phyloP scores from a whole-genome alignment of 2,113 vertebrate genomes.

The Gobiocypris rarus region DNA sequence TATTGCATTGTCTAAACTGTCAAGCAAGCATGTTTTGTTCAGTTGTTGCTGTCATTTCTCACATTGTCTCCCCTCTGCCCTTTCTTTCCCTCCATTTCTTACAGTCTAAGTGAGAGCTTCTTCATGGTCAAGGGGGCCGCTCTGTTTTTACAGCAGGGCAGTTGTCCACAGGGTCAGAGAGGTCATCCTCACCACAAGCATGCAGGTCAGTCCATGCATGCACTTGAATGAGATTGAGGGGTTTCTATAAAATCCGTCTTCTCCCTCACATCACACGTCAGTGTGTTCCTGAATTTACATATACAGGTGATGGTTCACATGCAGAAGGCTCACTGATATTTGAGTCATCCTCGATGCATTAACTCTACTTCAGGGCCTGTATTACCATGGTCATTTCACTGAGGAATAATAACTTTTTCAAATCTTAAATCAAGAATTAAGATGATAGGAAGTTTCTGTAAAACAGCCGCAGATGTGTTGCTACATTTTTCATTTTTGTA shows the following conservation, averaged over 20 bases:
- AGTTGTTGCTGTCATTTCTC: background rate
- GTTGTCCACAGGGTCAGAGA: conserved; percentile 82
- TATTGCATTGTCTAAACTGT: background rate
- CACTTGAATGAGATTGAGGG: background rate
- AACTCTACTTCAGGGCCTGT: background rate
- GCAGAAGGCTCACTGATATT: background rate
- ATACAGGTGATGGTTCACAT: background rate
- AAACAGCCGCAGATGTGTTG: no score
- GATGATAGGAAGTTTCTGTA: no score
- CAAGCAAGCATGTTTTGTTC: background rate
- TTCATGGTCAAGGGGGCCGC: conserved; percentile 99
- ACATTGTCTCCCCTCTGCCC: background rate
- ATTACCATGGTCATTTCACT: no score
- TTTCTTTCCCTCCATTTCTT: conserved; percentile 49
- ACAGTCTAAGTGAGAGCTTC: conserved; percentile 96
- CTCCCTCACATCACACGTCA: background rate
- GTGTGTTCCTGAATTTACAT: background rate
- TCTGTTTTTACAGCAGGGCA: conserved; percentile 93
- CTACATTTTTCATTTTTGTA: background rate
- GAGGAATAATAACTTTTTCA: no score
- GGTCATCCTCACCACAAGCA: conserved; percentile 89
- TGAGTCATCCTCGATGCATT: background rate
- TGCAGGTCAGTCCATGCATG: conserved; percentile 80
- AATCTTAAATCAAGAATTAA: no score
- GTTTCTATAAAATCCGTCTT: background rate